These are phyloP conservation scores for Brachionus rotundiformis DNA, from an alignment of 1,140 invertebrate genomes.

Conservation along the genomic window DNA sequence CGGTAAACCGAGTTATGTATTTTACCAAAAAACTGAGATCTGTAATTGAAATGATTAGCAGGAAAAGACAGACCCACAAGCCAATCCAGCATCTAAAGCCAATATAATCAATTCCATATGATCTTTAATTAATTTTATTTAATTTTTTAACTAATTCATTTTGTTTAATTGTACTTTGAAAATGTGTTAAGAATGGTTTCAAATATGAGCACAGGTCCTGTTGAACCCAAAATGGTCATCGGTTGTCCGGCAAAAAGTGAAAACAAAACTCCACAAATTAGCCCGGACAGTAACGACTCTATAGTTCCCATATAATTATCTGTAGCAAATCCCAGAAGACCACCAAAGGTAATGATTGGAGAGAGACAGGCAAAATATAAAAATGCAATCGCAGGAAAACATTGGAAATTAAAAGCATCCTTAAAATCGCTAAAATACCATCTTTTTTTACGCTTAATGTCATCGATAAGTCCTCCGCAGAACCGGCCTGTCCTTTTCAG, in stretches of 20 bases:
- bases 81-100: conserved; percentile 90
- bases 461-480: conserved; percentile 83
- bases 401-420: conserved; percentile 88
- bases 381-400: conserved; percentile 93
- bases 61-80: conserved; percentile 85
- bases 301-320: conserved; percentile 94
- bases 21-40: conserved; percentile 95
- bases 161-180: conserved; percentile 71
- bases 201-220: conserved; percentile 95
- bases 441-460: conserved; percentile 85
- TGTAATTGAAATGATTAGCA: conserved; percentile 84
- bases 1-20: conserved; percentile 83
- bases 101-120: conserved; percentile 81
- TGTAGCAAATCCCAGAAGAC: conserved; percentile 90
- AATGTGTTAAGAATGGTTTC: conserved; percentile 95
- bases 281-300: conserved; percentile 92
- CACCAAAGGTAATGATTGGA: conserved; percentile 94
- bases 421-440: conserved; percentile 72
- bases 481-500: conserved; percentile 60
- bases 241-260: conserved; percentile 97
- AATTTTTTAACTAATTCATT: background rate
- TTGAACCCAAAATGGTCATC: conserved; percentile 92
- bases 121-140: conserved; percentile 61
- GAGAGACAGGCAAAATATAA: conserved; percentile 96
- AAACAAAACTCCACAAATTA: conserved; percentile 92